Evolutionary conservation across 2,888 invertebrate species (phyloP), one percentile per base, ranked within the genome.

Genomic region (Drosophila parthenogenetica): DNA sequence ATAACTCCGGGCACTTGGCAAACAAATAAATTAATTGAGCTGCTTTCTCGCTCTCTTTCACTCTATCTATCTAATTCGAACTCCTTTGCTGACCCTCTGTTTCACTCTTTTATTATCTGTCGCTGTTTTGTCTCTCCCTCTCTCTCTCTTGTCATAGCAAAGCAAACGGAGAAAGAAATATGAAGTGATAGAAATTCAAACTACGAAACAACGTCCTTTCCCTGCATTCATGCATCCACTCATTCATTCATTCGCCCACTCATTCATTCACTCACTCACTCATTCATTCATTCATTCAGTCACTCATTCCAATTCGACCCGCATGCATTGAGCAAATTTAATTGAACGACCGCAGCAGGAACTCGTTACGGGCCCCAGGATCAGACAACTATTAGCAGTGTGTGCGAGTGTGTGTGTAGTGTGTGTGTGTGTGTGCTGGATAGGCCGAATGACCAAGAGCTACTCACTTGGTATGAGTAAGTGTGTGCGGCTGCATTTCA

Each of bases 21-120:
- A 83, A 87, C 82, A 85, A 83, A 83, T 85, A 85, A 83, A 83
- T 83, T 87, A 85, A 87, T 82, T 87, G 82, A 84, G 85, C 85
- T 59, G 67, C 67, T 19, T 40, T 13, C 49, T 13, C 55, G n/a
- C 32, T 22, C 17, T 8, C 46, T 11, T 10, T n/a, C 13, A 1
- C 19, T 16, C 14, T 1, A 16, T 1, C 29, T 11, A 29, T n/a
- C 29, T 14, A 5, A 3, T 7, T 17, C 17, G 35, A 13, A 11
- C 29, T 29, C 29, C 2, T 8, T 29, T 8, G 5, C 35, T 35
- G 11, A 8, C 29, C 29, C 5, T 3, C 14, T 4, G 29, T 29
- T 35, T 2, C 35, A 8, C 35, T 5, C 14, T 11, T 45, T 11
- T 13, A 54, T 8, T 13, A 25, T 46, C 25, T 32, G 13, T 13